Conservation (phyloP, 1,140 invertebrate species). For the Bombus breviceps region DNA sequence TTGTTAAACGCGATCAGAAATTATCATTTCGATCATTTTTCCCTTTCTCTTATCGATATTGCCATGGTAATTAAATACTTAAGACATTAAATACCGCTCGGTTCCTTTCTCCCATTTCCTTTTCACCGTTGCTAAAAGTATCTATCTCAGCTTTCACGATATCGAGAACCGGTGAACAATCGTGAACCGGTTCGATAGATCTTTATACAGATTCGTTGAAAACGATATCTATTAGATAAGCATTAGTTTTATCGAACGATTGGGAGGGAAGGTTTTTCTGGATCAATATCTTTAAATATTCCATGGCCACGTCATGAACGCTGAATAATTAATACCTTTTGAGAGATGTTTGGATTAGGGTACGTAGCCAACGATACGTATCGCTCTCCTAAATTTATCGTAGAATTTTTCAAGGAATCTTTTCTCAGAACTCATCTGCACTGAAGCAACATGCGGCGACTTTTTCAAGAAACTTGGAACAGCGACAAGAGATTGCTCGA, state of each 20-base stretch:
- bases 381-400: neutral
- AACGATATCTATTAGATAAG: neutral
- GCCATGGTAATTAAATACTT: neutral
- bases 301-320: neutral
- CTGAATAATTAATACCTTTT: slow-evolving; percentile 31
- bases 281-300: slow-evolving; percentile 42
- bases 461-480: too few species aligned
- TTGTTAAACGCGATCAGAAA: neutral
- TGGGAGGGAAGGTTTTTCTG: neutral
- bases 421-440: too few species aligned
- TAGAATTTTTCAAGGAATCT: neutral
- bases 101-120: neutral
- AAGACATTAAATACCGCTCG: neutral
- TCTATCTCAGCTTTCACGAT: neutral
- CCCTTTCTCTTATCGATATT: neutral
- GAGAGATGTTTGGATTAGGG: neutral
- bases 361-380: neutral
- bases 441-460: neutral
- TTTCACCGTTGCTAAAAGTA: too few species aligned
- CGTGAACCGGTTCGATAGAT: neutral
- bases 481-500: too few species aligned
- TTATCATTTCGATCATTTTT: neutral
- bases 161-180: too few species aligned
- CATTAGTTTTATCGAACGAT: neutral
- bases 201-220: neutral